Conservation (phyloP, 2,888 invertebrate genomes). For the Rhamphomyia laevipes region DNA sequence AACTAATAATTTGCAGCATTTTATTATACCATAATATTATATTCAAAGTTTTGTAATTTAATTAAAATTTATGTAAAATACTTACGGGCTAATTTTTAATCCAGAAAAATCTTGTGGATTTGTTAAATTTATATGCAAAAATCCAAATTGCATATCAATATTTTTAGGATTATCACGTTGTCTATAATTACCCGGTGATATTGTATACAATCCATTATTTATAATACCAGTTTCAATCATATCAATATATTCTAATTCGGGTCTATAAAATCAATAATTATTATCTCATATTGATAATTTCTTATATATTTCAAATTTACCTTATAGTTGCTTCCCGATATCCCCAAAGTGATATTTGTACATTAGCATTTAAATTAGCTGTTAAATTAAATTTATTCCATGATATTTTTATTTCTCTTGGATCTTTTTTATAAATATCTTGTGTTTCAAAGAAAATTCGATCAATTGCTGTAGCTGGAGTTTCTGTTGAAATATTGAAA, state of each 20-base stretch:
- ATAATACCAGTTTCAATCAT: slow-evolving; percentile 51
- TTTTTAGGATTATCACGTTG: slow-evolving; percentile 56
- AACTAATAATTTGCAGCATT: too few relatives aligned
- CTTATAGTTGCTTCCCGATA: slow-evolving; percentile 71
- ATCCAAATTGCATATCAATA: slow-evolving; percentile 71
- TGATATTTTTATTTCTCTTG: slow-evolving; percentile 61
- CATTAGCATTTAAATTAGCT: slow-evolving; percentile 58
- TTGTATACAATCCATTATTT: slow-evolving; percentile 60
- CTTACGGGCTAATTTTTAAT: slow-evolving; percentile 61
- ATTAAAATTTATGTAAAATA: slow-evolving; percentile 21
- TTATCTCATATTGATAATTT: neutral
- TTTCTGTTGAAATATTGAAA: slow-evolving; percentile 47
- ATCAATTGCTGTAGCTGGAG: slow-evolving; percentile 76
- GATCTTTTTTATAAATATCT: slow-evolving; percentile 58
- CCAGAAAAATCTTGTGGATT: slow-evolving; percentile 56
- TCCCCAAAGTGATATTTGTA: slow-evolving; percentile 79
- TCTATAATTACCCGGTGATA: slow-evolving; percentile 61
- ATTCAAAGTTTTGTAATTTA: neutral
- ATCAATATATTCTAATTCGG: slow-evolving; percentile 71
- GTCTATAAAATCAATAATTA: slow-evolving; percentile 33
- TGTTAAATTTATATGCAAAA: slow-evolving; percentile 76
- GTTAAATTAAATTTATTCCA: slow-evolving; percentile 84
- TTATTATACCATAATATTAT: too few relatives aligned
- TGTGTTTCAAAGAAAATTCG: slow-evolving; percentile 70
- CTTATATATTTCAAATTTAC: slow-evolving; percentile 21